These are phyloP conservation scores for Galleria mellonella DNA, from an alignment of 1,140 invertebrate genomes.

Conservation along the genomic window DNA sequence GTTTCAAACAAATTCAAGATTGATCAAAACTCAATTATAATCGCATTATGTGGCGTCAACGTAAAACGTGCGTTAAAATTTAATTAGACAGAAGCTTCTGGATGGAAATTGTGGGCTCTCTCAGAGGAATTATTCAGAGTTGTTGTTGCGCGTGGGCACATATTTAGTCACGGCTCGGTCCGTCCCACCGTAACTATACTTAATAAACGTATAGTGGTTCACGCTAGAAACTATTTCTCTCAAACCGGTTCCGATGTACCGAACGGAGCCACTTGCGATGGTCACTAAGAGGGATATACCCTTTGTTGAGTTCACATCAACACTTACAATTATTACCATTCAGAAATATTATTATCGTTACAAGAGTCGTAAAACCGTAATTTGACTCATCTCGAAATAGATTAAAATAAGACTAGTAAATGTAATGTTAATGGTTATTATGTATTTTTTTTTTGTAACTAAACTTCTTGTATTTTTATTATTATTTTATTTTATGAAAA, in stretches of 20 bases:
- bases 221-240: slow-evolving; percentile 45
- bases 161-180: slow-evolving; percentile 47
- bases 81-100: slow-evolving; percentile 47
- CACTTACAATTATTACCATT: neutral
- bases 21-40: slow-evolving; percentile 38
- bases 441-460: no score
- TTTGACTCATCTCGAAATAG: no score
- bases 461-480: no score
- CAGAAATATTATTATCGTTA: no score
- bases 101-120: slow-evolving; percentile 25
- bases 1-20: slow-evolving; percentile 13
- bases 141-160: slow-evolving; percentile 52
- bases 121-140: slow-evolving; percentile 45
- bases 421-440: no score
- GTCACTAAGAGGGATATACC: slow-evolving; percentile 31
- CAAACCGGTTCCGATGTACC: slow-evolving; percentile 47
- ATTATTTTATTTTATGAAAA: no score
- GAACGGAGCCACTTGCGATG: slow-evolving; percentile 22
- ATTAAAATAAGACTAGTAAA: no score
- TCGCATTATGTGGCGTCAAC: slow-evolving; percentile 29
- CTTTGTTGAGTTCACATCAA: slow-evolving; percentile 11
- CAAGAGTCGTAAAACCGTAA: no score
- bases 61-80: slow-evolving; percentile 48
- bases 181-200: slow-evolving; percentile 34
- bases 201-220: slow-evolving; percentile 30